Base-by-base conservation (phyloP, 2,113 vertebrate genomes). In the Sander lucioperca region DNA sequence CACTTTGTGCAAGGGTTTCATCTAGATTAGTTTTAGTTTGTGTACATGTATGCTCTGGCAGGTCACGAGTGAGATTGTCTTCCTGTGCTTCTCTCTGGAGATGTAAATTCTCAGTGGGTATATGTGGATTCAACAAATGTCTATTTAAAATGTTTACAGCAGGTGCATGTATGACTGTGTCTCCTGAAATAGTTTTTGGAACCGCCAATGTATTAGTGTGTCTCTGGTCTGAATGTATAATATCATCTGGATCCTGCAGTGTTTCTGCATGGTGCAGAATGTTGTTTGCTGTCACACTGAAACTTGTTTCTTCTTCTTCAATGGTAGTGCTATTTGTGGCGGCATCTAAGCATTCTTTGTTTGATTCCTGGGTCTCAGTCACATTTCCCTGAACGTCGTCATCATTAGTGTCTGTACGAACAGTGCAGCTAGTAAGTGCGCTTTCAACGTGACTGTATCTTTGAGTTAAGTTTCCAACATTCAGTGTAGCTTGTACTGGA, bases 11-110 rank as follows among this genome's bases (percentile, higher is more conserved):
- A 0, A 21, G 21, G 3, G 5, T 65, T 66, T 81, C 71, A 64
- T 84, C 58, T 2, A 5, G 4, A 39, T 64, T n/a, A 4, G 5
- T 53, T 73, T 80, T 39, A 18, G n/a, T 58, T 58, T 69, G 47
- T 53, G 21, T 51, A n/a, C 27, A 18, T 36, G 63, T 10, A 6
- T 27, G 6, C 33, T 83, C 79, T 54, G 47, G 18, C 47, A 53
- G 16, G 68, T 84, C 74, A 62, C 0, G 21, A 47, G 80, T 59
- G 48, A 51, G 16, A 62, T 21, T 39, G 6, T 69, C 63, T 63
- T 86, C 79, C 58, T 57, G 56, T 36, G 30, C 19, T 70, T 75
- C 45, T 71, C 66, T 83, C 80, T 51, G 77, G 36, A 50, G 66
- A 65, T 56, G 9, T 14, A 25, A 43, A 69, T 74, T 59, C 50